Evolutionary conservation across 2,888 invertebrate genomes (phyloP).

Genomic region (Lycophotia porphyrea): DNA sequence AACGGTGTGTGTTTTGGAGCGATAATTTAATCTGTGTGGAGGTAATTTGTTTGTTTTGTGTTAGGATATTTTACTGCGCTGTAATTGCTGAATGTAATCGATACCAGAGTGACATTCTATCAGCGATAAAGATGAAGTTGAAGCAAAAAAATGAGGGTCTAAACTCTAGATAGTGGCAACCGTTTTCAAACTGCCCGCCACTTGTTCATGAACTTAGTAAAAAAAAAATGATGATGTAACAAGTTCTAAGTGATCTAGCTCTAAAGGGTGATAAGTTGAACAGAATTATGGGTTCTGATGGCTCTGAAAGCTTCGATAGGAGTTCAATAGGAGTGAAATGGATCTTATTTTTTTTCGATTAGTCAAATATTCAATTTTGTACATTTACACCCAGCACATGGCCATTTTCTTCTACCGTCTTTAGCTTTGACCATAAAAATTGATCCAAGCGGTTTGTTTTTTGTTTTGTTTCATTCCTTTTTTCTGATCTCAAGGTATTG

Average conservation of each 20-base stretch:
- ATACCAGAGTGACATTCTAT: background rate
- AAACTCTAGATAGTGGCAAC: background rate
- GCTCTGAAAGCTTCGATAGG: background rate
- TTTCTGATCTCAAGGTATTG: too few relatives aligned
- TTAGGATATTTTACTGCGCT: background rate
- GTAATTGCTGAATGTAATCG: background rate
- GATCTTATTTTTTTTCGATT: too few relatives aligned
- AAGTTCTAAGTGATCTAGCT: background rate
- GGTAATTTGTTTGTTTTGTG: conserved; percentile 1
- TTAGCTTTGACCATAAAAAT: background rate
- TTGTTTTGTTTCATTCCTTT: too few relatives aligned
- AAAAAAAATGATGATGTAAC: too few relatives aligned
- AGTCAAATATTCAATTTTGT: background rate
- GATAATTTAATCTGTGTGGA: background rate
- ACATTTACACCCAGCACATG: background rate
- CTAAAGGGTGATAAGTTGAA: background rate
- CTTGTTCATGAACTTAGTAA: background rate
- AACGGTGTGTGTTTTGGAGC: conserved; percentile 22
- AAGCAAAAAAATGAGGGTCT: background rate
- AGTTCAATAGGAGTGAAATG: background rate
- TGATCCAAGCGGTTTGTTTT: too few relatives aligned
- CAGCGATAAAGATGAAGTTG: background rate
- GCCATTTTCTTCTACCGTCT: background rate
- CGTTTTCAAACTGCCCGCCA: background rate
- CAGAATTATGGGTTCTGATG: background rate